Base-by-base conservation (phyloP, 2,888 invertebrate genomes). In the Choristoneura rosaceana region DNA sequence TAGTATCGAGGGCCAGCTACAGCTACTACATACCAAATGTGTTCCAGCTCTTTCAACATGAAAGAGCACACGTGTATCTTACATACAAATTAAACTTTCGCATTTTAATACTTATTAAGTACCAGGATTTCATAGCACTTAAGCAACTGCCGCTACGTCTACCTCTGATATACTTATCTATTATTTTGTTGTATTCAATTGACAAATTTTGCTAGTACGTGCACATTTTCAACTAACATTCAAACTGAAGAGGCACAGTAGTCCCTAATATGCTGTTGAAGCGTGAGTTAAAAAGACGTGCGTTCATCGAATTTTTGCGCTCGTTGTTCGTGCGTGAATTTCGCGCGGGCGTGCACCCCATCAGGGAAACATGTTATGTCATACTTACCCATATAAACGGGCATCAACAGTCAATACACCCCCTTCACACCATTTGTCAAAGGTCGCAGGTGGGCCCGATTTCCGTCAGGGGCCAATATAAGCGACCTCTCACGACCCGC, bases 361-460 rank as follows among this genome's bases (percentile, higher is more conserved):
- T 55, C 55, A 55, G 25, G 25, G 12, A 65, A 65, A 47, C 58
- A 62, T 63, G 52, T 65, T 63, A 63, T 71, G 55, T 68, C 55
- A 55, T 15, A 58, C 58, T 62, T 62, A 8, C 58, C 43, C 15
- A 62, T 55, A 66, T 61, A 38, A 58, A 52, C 47, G 45, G 62
- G 47, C 7, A 33, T 59, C 43, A 15, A 38, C 66, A 71, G 71
- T 71, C 66, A 61, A 71, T 71, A 71, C 66, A 62, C 61, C 62
- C 67, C 47, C 67, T 71, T 59, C 62, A 50, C 70, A n/a, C 50
- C 73, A 73, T 73, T 73, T 69, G 64, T 73, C 69, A 73, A 59
- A n/a, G 60, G 68, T 59, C 64, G 63, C 73, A 69, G 74, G 74
- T 74, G 74, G 38, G 61, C 55, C 60, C 68, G 64, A 71, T 74